These are phyloP conservation scores for Beroe forskalii DNA, from an alignment of 37 sponge, comb jelly and placozoan genomes.

Conservation along the genomic window DNA sequence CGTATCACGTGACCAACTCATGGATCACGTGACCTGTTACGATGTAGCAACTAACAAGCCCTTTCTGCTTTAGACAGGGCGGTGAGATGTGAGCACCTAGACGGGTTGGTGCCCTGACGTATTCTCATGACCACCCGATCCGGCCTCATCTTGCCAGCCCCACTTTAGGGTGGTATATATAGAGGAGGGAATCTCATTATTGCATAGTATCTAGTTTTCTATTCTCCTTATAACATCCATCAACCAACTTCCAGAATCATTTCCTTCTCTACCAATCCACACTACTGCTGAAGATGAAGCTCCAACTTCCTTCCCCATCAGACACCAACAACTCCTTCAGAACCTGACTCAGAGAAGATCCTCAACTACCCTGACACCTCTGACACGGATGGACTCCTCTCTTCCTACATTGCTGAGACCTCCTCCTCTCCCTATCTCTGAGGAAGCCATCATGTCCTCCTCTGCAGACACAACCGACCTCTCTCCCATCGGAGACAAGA, in stretches of 20 bases:
- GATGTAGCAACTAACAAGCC: too few relatives aligned
- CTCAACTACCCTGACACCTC: background rate
- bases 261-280: too few relatives aligned
- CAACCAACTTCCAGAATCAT: too few relatives aligned
- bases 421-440: background rate
- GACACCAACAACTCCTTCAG: background rate
- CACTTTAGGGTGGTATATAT: background rate
- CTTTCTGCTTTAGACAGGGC: too few relatives aligned
- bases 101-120: background rate
- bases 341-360: background rate
- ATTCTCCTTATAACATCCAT: too few relatives aligned
- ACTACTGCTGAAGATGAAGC: too few relatives aligned
- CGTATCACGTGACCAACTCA: background rate
- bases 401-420: background rate
- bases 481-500: background rate
- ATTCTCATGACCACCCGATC: background rate
- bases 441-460: background rate
- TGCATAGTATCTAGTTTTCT: background rate
- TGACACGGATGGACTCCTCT: background rate
- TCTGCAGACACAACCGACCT: background rate
- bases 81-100: background rate
- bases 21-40: background rate
- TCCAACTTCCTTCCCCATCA: background rate
- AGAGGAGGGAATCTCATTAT: background rate
- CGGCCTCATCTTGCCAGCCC: background rate